Evolutionary conservation across 53 echinoderm and acorn worm species (phyloP).

Genomic region (Mesocentrotus franciscanus): DNA sequence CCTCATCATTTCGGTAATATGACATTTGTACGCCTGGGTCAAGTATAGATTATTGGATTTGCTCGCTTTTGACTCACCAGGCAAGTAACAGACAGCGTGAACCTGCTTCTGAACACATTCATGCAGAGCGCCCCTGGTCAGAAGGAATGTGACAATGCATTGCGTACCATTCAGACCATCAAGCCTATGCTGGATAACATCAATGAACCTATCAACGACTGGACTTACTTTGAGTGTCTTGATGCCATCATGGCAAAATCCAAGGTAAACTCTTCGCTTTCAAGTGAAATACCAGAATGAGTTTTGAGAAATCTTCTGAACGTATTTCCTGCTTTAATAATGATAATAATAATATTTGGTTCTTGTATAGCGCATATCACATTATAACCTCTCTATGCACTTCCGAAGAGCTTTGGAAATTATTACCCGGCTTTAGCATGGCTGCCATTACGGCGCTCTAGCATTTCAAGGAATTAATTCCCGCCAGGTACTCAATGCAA

Average conservation of each 20-base stretch:
- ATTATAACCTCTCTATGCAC: no score
- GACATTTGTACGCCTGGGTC: no score
- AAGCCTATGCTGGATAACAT: conserved; percentile 92
- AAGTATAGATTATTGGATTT: background rate
- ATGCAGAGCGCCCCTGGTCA: conserved; percentile 98
- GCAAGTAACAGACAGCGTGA: conserved; percentile 95
- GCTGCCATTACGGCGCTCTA: no score
- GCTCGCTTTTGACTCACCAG: conserved; percentile 48
- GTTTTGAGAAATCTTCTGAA: background rate
- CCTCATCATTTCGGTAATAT: no score
- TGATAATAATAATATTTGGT: no score
- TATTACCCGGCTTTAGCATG: no score
- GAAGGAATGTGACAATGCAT: conserved; percentile 95
- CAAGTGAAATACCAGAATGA: background rate
- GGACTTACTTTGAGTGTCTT: conserved; percentile 97
- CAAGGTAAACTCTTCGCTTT: conserved; percentile 71
- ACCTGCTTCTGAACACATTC: conserved; percentile 92
- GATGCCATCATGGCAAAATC: conserved; percentile 92
- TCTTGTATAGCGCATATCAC: no score
- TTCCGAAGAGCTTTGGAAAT: no score
- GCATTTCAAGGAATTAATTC: no score
- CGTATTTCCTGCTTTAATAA: background rate
- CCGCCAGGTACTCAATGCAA: no score
- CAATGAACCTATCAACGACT: conserved; percentile 95
- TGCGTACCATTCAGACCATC: conserved; percentile 93